Evolutionary conservation across 2,888 invertebrate species (phyloP), one percentile per base, ranked within the genome.

Genomic region (Sphaerophoria rueppellii): DNA sequence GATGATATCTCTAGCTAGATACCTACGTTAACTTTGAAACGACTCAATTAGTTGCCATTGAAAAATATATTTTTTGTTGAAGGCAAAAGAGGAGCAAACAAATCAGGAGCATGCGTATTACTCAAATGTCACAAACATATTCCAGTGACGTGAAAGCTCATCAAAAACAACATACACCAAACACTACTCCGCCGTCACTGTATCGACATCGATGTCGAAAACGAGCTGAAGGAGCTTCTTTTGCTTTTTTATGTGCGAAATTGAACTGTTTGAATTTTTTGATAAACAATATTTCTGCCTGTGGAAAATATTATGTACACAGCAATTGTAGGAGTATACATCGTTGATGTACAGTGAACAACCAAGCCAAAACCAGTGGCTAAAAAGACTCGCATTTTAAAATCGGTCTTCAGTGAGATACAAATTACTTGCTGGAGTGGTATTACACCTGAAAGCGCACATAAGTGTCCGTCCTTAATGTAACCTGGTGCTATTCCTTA

Each of bases 211-310:
- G 48, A 57, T 14, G 57, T 72, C 72, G 72, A 50, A 40, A 76
- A 60, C 37, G 70, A 65, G 54, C 34, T 35, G 24, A 76, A 85
- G 81, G 69, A 81, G 81, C 85, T 85, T 76, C 73, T 2, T n/a
- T 43, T 34, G 58, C 71, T 76, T 71, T 63, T 60, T 65, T 46
- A 65, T 48, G 50, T 67, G 67, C 60, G 55, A 61, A 75, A 83
- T 80, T 67, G 72, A 83, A 46, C 52, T 76, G 75, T 74, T 75
- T 80, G 72, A 72, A 73, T 85, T 74, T 72, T 82, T 71, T 73
- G 73, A 76, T 85, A 85, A 85, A 85, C 85, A 85, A 85, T 81
- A 65, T 70, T 60, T 69, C 81, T 77, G 81, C 24, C 24, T 24
- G 1, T 24, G 24, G 24, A 24, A 60, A 70, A 81, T 77, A 81